Conservation (phyloP, 1,140 invertebrate genomes). For the Caenorhabditis tropicalis region DNA sequence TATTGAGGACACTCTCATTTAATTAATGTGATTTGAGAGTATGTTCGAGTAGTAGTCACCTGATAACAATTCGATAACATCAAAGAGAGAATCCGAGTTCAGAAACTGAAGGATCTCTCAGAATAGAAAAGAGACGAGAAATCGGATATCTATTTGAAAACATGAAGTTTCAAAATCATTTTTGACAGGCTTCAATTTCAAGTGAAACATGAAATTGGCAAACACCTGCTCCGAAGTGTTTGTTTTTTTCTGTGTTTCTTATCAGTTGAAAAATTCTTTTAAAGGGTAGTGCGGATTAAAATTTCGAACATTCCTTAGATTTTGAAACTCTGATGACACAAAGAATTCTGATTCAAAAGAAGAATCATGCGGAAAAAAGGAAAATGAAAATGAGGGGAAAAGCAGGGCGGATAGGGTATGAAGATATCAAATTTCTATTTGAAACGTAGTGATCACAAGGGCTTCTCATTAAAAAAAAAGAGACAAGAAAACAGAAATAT, state of each 20-base stretch:
- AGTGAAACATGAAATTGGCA: background rate
- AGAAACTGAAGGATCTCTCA: background rate
- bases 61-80: background rate
- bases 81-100: background rate
- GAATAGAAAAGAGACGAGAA: background rate
- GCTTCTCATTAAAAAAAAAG: slow-evolving; percentile 9
- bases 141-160: background rate
- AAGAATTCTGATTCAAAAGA: background rate
- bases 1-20: slow-evolving; percentile 3
- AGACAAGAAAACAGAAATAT: background rate
- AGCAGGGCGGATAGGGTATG: slow-evolving; percentile 1
- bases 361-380: background rate
- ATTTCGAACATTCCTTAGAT: background rate
- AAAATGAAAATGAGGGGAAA: background rate
- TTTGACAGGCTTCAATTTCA: background rate
- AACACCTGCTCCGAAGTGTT: background rate
- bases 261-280: no score
- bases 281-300: background rate
- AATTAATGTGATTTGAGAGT: background rate
- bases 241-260: background rate
- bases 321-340: background rate
- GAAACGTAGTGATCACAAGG: slow-evolving; percentile 3
- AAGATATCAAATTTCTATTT: slow-evolving; percentile 40
- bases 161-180: background rate
- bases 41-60: background rate